Evolutionary conservation across 1,140 invertebrate genomes (phyloP), one percentile per base, ranked within the genome.

Genomic region (Cataglyphis hispanica): DNA sequence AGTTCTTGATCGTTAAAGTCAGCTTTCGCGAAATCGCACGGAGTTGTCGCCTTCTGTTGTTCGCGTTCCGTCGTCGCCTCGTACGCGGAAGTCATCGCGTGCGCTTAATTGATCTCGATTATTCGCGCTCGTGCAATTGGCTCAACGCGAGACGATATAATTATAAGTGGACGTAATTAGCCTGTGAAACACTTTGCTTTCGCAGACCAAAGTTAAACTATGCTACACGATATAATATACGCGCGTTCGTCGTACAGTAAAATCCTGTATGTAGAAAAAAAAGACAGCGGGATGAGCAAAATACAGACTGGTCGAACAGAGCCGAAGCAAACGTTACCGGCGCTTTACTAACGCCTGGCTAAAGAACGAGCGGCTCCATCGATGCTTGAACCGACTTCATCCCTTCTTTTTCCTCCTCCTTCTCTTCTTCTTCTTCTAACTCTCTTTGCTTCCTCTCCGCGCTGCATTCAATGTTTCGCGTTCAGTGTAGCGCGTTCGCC

Each of bases 41-140:
- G 8, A 83, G 37, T 78, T 53, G 83, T 75, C 25, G 53, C 10
- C n/a, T 60, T 63, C 19, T 64, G 60, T 27, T 75, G 22, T 16
- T 63, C 53, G 7, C 46, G 34, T 40, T 83, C 81, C 22, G 69
- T 81, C 74, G 19, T 72, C 34, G 16, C 56, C 40, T 89, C 50
- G 19, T 87, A 90, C 27, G 88, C 88, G 22, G 88, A 83, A 69
- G 88, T 89, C 89, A 90, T 90, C 13, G 81, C 61, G 64, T 58
- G 31, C 37, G 13, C 63, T 81, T 81, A 85, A 85, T 81, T 85
- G 75, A 13, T 37, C 40, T 10, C 53, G 27, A 85, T 85, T 85
- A 83, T 72, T 43, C 53, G n/a, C 37, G 27, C 25, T 61, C 46
- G 31, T 31, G 31, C 84, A 85, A 81, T 67, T 80, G 64, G 8